Evolutionary conservation across 2,888 invertebrate species (phyloP).

Genomic region (Conchocele bisecta): DNA sequence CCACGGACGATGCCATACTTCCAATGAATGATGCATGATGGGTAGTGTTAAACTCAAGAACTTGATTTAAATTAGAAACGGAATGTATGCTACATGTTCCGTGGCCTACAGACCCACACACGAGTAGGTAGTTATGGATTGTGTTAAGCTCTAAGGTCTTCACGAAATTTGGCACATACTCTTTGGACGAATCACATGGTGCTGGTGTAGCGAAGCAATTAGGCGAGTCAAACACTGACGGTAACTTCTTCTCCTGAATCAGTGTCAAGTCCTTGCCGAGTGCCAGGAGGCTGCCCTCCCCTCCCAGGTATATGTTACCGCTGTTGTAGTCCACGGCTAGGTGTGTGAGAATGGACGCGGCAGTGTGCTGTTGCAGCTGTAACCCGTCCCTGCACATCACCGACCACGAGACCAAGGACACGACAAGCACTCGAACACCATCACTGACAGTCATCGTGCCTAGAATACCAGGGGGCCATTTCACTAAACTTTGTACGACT

Average conservation of each 20-base stretch:
- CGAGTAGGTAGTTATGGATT: slow-evolving; percentile 38
- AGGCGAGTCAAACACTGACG: slow-evolving; percentile 35
- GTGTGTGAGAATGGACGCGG: slow-evolving; percentile 14
- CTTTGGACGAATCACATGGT: slow-evolving; percentile 11
- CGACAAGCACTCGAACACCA: too few species aligned
- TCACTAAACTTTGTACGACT: too few species aligned
- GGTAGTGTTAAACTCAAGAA: slow-evolving; percentile 29
- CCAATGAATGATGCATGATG: slow-evolving; percentile 49
- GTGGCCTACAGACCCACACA: slow-evolving; percentile 48
- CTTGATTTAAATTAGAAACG: slow-evolving; percentile 16
- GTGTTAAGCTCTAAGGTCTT: slow-evolving; percentile 37
- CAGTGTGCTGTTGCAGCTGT: slow-evolving; percentile 13
- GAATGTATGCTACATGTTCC: slow-evolving; percentile 50
- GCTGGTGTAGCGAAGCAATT: slow-evolving; percentile 31
- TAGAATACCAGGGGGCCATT: too few species aligned
- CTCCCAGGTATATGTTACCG: slow-evolving; percentile 41
- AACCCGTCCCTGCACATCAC: too few species aligned
- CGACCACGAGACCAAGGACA: too few species aligned
- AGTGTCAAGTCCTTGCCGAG: slow-evolving; percentile 36
- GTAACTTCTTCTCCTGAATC: not conserved
- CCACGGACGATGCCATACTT: slow-evolving; percentile 43
- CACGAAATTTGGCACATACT: slow-evolving; percentile 17
- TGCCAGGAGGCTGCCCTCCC: slow-evolving; percentile 28
- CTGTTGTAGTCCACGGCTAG: slow-evolving; percentile 20
- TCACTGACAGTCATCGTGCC: too few species aligned